A percentile compares a stretch with the other conserved stretches of the same genome.
Evolutionary conservation across 2,113 vertebrate genomes (phyloP).

Genomic region (Rhipidura dahli): DNA sequence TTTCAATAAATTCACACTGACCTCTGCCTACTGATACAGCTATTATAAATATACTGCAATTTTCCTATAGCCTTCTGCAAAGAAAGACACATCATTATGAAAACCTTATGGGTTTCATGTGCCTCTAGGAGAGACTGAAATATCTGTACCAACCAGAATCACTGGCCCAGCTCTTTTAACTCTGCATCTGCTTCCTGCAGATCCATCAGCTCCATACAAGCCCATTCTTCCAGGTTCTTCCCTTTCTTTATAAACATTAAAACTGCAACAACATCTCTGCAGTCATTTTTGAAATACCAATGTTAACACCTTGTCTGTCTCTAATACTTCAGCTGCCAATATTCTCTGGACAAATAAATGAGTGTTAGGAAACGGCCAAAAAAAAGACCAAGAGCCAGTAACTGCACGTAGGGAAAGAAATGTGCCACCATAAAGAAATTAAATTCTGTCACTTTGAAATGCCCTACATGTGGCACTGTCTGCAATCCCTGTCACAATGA

Average conservation of each 20-base stretch:
- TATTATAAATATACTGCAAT: neutral
- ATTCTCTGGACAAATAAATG: neutral
- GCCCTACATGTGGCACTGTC: accelerated
- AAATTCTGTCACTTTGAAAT: neutral
- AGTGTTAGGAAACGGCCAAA: neutral
- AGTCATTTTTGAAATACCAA: neutral
- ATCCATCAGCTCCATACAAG: neutral
- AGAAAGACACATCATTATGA: neutral
- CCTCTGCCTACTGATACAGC: neutral
- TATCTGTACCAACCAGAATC: neutral
- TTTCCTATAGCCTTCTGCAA: neutral
- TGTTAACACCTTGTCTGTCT: neutral
- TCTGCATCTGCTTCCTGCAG: neutral
- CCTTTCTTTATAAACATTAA: neutral
- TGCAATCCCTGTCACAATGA: neutral
- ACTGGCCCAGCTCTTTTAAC: neutral
- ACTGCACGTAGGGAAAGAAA: neutral
- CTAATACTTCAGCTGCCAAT: neutral
- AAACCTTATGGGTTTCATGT: neutral
- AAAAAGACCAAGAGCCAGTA: neutral
- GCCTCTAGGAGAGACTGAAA: neutral
- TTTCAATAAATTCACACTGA: neutral
- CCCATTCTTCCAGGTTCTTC: neutral
- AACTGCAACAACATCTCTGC: neutral
- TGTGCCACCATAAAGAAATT: neutral